These are phyloP conservation scores for Pseudeuparius sepicola DNA, from an alignment of 2,888 invertebrate species.

Conservation along the genomic window DNA sequence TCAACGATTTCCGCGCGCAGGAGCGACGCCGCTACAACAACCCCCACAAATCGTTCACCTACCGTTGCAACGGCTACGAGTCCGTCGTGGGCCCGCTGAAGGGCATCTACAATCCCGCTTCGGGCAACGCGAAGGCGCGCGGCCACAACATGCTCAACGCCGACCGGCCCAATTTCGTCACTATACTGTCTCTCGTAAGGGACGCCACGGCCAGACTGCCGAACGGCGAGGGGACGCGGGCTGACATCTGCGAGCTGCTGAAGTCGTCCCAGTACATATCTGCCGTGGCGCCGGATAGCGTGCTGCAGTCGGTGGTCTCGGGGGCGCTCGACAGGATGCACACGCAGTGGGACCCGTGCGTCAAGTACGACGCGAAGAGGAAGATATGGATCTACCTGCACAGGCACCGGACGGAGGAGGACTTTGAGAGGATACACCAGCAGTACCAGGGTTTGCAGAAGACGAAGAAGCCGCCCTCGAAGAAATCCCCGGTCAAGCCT, in stretches of 20 bases:
- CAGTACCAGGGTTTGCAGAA: conserved; percentile 53
- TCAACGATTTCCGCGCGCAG: conserved; percentile 65
- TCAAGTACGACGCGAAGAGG: conserved; percentile 82
- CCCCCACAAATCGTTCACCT: conserved; percentile 83
- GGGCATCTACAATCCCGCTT: conserved; percentile 57
- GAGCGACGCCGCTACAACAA: conserved; percentile 77
- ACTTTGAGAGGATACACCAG: conserved; percentile 58
- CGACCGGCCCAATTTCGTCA: conserved; percentile 82
- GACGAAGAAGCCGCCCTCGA: conserved; percentile 38
- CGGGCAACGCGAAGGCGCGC: conserved; percentile 51
- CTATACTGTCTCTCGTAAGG: conserved; percentile 81
- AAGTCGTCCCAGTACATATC: conserved; percentile 54
- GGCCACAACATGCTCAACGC: conserved; percentile 77
- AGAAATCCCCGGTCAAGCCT: conserved; percentile 35
- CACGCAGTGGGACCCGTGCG: conserved; percentile 85
- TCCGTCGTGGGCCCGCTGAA: conserved; percentile 63
- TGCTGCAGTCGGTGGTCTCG: conserved; percentile 74
- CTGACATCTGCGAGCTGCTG: conserved; percentile 82
- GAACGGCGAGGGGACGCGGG: conserved; percentile 87
- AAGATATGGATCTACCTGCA: conserved; percentile 96
- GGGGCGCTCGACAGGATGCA: conserved; percentile 85
- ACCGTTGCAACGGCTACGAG: conserved; percentile 72
- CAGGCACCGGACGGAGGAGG: conserved; percentile 51
- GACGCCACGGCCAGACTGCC: conserved; percentile 90
- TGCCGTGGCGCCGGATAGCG: conserved; percentile 48